A percentile compares a stretch with the other conserved stretches of the same genome.
These are phyloP conservation scores for Lophius piscatorius DNA, from an alignment of 2,113 vertebrate species.

Conservation along the genomic window DNA sequence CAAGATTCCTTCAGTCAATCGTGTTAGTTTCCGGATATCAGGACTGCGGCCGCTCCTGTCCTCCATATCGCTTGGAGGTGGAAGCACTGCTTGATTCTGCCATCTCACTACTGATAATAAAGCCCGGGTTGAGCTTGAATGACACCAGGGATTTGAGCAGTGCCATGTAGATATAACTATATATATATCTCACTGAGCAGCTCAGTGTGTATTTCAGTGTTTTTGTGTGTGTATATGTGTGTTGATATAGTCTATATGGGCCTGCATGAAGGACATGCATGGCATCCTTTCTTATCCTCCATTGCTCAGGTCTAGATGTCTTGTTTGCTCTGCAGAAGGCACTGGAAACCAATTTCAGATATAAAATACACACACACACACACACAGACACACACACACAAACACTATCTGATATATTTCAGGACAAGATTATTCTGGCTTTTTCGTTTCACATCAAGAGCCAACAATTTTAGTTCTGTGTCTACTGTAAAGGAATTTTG, in stretches of 20 bases:
- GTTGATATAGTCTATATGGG: conserved; percentile 46
- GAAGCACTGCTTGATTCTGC: conserved; percentile 62
- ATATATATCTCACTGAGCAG: conserved; percentile 64
- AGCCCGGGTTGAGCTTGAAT: conserved; percentile 77
- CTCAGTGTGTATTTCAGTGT: conserved; percentile 34
- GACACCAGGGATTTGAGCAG: conserved; percentile 75
- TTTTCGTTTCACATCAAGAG: conserved; percentile 66
- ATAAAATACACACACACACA: conserved; percentile 23
- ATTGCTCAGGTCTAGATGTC: conserved; percentile 69
- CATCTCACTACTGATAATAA: conserved; percentile 75
- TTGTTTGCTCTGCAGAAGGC: conserved; percentile 74
- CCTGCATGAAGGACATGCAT: conserved; percentile 70
- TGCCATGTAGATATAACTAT: conserved; percentile 64
- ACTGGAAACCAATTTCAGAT: conserved; percentile 72
- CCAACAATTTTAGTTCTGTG: no score
- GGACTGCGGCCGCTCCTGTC: conserved; percentile 44
- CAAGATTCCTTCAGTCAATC: conserved; percentile 44
- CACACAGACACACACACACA: conserved; percentile 20
- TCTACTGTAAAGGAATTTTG: no score
- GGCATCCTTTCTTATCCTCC: conserved; percentile 73
- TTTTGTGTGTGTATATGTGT: conserved; percentile 20
- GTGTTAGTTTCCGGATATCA: conserved; percentile 18
- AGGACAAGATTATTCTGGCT: conserved; percentile 18
- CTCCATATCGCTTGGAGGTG: conserved; percentile 45
- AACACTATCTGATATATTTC: conserved; percentile 56